These are phyloP conservation scores for Rhinolophus sinicus DNA, from an alignment of 2,113 vertebrate genomes.

Conservation along the genomic window DNA sequence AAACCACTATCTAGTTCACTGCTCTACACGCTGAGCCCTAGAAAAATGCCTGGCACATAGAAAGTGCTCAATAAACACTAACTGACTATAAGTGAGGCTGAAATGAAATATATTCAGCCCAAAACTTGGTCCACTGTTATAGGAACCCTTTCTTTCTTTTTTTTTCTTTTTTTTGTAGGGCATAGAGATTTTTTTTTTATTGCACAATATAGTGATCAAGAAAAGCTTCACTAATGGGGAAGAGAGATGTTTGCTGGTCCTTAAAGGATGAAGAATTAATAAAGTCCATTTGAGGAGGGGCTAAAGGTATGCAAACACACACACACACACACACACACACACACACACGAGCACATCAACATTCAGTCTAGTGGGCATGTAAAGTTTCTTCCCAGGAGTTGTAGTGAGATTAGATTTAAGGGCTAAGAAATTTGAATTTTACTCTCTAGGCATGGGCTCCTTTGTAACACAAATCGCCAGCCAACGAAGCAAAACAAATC, in stretches of 20 bases:
- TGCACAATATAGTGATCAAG: not conserved
- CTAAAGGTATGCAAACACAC: not conserved
- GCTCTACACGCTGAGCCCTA: not conserved
- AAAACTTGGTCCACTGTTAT: fast-evolving
- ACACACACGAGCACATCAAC: not conserved
- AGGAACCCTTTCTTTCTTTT: no score
- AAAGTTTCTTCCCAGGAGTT: not conserved
- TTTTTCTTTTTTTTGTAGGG: not conserved
- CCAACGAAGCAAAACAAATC: not conserved
- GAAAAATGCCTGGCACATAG: not conserved
- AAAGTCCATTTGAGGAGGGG: not conserved
- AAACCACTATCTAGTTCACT: not conserved
- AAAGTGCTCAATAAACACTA: not conserved
- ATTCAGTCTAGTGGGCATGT: no score
- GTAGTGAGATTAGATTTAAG: not conserved
- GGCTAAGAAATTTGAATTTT: not conserved
- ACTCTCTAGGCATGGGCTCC: not conserved
- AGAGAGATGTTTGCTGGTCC: not conserved
- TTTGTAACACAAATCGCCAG: not conserved
- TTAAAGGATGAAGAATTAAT: not conserved
- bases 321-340: not conserved
- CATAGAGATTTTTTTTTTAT: not conserved
- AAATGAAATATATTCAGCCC: not conserved
- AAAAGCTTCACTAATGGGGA: not conserved
- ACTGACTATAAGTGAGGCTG: not conserved